These are phyloP conservation scores for Halyomorpha halys DNA, from an alignment of 1,140 invertebrate genomes.

Conservation along the genomic window DNA sequence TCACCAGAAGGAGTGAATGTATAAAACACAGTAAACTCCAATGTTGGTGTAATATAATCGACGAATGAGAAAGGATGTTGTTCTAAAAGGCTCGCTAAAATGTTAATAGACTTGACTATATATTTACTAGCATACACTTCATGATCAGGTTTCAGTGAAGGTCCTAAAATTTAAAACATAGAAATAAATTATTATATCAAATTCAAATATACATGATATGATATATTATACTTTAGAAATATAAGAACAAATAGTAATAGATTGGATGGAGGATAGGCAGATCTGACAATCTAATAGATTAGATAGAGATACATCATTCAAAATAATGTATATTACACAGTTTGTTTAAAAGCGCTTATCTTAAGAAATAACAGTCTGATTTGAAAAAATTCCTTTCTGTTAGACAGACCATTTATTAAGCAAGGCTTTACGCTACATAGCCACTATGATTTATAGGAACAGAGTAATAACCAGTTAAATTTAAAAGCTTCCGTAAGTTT, in stretches of 20 bases:
- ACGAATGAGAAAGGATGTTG: slow-evolving; percentile 67
- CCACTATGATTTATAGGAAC: too few relatives aligned
- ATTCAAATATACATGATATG: not conserved
- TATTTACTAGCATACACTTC: slow-evolving; percentile 64
- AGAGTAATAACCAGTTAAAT: too few relatives aligned
- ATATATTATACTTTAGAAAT: not conserved
- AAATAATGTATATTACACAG: too few relatives aligned
- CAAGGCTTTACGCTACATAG: too few relatives aligned
- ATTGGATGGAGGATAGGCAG: too few relatives aligned
- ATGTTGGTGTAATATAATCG: slow-evolving; percentile 59
- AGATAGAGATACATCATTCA: too few relatives aligned
- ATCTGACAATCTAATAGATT: too few relatives aligned
- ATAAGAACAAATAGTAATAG: not conserved
- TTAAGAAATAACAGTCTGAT: too few relatives aligned
- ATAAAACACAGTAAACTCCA: slow-evolving; percentile 75
- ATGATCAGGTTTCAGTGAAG: slow-evolving; percentile 37
- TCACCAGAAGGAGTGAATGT: slow-evolving; percentile 73
- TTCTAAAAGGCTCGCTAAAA: slow-evolving; percentile 62
- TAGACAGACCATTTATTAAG: too few relatives aligned
- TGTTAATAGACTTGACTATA: slow-evolving; percentile 67
- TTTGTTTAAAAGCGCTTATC: too few relatives aligned
- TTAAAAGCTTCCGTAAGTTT: too few relatives aligned
- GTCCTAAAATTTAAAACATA: slow-evolving; percentile 40
- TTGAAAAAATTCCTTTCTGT: too few relatives aligned
- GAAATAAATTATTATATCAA: not conserved